Evolutionary conservation across 2,113 vertebrate species (phyloP).

Genomic region (Chaetops frenatus): DNA sequence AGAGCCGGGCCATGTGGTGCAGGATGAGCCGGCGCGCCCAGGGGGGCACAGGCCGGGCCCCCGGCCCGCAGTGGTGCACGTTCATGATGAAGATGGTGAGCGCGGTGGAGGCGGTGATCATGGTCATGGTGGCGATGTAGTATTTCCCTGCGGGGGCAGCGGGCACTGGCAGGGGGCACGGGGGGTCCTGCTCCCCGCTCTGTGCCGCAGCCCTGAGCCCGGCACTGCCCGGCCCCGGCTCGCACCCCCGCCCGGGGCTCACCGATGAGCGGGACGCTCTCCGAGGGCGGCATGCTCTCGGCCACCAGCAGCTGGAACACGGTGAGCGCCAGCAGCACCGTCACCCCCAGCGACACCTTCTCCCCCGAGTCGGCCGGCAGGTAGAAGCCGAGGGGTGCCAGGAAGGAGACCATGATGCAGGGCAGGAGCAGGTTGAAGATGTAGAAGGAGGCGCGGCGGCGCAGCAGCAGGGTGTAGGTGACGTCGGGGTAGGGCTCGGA

Average conservation of each 20-base stretch:
- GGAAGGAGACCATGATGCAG: constrained; percentile 88
- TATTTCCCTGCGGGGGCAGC: constrained; percentile 78
- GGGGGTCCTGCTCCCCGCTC: not conserved
- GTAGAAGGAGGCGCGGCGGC: constrained; percentile 85
- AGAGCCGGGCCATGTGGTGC: constrained; percentile 79
- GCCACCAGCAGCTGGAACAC: constrained; percentile 92
- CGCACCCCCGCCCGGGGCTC: not conserved
- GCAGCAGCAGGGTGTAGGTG: constrained; percentile 84
- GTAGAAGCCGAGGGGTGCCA: constrained; percentile 89
- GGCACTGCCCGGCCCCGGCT: rapidly evolving
- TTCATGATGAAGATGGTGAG: constrained; percentile 92
- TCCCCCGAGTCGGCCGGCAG: constrained; percentile 87
- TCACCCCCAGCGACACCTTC: constrained; percentile 89
- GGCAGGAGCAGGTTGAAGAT: constrained; percentile 90
- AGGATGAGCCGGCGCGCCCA: constrained; percentile 84
- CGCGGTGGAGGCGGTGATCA: constrained; percentile 87
- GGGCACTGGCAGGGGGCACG: rapidly evolving
- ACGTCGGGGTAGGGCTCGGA: constrained; percentile 89
- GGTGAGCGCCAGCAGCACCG: constrained; percentile 87
- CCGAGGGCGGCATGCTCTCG: constrained; percentile 88
- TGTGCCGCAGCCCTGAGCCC: rapidly evolving
- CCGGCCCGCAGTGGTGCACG: constrained; percentile 85
- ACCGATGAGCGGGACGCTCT: constrained; percentile 90
- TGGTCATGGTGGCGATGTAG: constrained; percentile 92
- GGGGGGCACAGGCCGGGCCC: constrained; percentile 79